Conservation (phyloP, 2,797 vertebrate species). For the Clarias laeviceps region DNA sequence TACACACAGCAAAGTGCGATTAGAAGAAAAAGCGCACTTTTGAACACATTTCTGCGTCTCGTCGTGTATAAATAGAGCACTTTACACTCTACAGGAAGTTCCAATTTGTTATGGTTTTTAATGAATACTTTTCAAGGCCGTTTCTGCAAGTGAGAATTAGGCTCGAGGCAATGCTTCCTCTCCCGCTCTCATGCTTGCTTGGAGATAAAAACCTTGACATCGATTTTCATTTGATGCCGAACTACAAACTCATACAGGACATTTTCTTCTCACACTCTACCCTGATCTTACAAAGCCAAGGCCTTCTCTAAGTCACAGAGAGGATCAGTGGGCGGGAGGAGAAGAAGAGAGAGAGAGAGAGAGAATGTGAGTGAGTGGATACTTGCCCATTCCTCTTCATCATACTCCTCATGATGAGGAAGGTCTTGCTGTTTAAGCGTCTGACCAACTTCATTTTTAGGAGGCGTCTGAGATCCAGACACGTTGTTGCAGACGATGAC, state of each 20-base stretch:
- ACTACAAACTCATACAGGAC: neutral
- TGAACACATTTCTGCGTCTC: constrained; percentile 3
- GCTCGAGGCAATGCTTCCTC: neutral
- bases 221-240: neutral
- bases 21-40: neutral
- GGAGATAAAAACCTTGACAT: constrained; percentile 7
- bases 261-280: neutral
- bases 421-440: constrained; percentile 82
- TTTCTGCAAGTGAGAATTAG: constrained; percentile 7
- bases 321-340: neutral
- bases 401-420: constrained; percentile 91
- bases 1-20: constrained; percentile 21
- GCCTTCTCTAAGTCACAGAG: neutral
- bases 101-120: constrained; percentile 15
- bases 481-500: constrained; percentile 73
- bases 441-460: constrained; percentile 63
- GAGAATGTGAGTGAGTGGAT: neutral
- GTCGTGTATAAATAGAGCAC: neutral
- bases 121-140: constrained; percentile 24
- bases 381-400: constrained; percentile 98
- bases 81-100: constrained; percentile 20
- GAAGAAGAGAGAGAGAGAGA: neutral
- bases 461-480: constrained; percentile 63
- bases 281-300: neutral
- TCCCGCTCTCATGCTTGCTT: neutral